phyloP scores from a whole-genome alignment of 1,140 invertebrate species.

The Oscheius sp. region DNA sequence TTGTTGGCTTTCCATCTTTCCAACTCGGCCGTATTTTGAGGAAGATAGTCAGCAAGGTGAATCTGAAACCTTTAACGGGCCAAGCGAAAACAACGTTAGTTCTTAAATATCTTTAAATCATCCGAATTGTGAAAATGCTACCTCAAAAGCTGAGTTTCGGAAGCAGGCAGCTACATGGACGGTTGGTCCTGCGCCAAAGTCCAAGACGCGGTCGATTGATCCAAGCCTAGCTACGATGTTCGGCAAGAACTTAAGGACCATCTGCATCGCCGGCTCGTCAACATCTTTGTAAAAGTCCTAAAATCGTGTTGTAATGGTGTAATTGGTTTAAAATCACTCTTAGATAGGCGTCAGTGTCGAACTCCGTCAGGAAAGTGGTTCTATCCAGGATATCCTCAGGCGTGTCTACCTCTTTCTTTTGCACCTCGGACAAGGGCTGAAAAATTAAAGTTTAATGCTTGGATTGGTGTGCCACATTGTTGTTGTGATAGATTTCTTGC shows the following conservation, averaged over 20 bases:
- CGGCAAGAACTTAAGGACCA: constrained; percentile 55
- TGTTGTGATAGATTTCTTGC: not conserved
- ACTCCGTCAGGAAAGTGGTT: constrained; percentile 44
- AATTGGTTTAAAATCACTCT: constrained; percentile 20
- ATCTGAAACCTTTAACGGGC: constrained; percentile 41
- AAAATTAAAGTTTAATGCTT: constrained; percentile 13
- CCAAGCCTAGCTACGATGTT: constrained; percentile 48
- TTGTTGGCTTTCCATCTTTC: constrained; percentile 41
- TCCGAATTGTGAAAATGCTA: constrained; percentile 15
- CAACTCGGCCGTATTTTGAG: constrained; percentile 54
- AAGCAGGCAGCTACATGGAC: constrained; percentile 57
- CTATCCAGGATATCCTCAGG: constrained; percentile 25
- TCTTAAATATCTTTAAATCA: constrained; percentile 3
- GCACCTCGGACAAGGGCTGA: constrained; percentile 7
- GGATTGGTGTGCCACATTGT: no score
- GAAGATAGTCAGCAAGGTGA: constrained; percentile 56
- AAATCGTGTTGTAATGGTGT: not conserved
- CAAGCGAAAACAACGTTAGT: not conserved
- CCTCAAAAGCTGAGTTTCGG: constrained; percentile 48
- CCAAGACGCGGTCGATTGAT: constrained; percentile 40
- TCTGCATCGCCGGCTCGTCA: constrained; percentile 58
- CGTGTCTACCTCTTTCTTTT: constrained; percentile 13
- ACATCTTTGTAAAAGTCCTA: constrained; percentile 56
- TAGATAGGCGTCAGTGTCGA: constrained; percentile 49
- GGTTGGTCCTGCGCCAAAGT: constrained; percentile 58